A percentile compares a stretch with the other conserved stretches of the same genome.
Evolutionary conservation across 2,888 invertebrate genomes (phyloP).

Genomic region (Malachius bipustulatus): DNA sequence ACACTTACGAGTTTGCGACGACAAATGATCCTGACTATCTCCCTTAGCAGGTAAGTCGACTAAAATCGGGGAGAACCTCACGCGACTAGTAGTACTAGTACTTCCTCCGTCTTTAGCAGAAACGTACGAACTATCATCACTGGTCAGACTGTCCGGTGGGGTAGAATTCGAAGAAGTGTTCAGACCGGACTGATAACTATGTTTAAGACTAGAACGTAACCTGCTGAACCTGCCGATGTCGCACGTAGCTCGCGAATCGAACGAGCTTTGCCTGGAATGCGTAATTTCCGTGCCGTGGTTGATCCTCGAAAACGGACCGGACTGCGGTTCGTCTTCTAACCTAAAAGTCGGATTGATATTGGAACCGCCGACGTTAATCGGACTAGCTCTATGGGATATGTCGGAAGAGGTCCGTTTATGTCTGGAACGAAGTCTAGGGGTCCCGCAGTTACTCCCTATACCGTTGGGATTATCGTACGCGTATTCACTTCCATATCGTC

Average conservation of each 20-base stretch:
- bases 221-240: constrained; percentile 54
- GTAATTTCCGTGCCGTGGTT: no score
- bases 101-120: constrained; percentile 67
- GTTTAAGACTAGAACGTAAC: constrained; percentile 67
- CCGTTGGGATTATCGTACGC: constrained; percentile 48
- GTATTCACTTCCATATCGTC: constrained; percentile 38
- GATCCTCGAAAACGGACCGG: no score
- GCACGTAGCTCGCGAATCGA: constrained; percentile 43
- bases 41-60: constrained; percentile 47
- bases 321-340: constrained; percentile 45
- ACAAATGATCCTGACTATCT: constrained; percentile 44
- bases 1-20: constrained; percentile 40
- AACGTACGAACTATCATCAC: constrained; percentile 80
- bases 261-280: constrained; percentile 40
- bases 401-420: constrained; percentile 73
- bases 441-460: constrained; percentile 36
- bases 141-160: constrained; percentile 73
- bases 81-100: constrained; percentile 54
- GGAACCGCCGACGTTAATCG: constrained; percentile 43
- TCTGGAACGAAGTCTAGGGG: constrained; percentile 36
- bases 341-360: constrained; percentile 51
- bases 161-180: constrained; percentile 72
- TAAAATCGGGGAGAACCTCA: constrained; percentile 64
- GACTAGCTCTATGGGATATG: constrained; percentile 52
- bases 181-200: constrained; percentile 50